Evolutionary conservation across 2,113 vertebrate species (phyloP).

Genomic region (Oriolus oriolus): DNA sequence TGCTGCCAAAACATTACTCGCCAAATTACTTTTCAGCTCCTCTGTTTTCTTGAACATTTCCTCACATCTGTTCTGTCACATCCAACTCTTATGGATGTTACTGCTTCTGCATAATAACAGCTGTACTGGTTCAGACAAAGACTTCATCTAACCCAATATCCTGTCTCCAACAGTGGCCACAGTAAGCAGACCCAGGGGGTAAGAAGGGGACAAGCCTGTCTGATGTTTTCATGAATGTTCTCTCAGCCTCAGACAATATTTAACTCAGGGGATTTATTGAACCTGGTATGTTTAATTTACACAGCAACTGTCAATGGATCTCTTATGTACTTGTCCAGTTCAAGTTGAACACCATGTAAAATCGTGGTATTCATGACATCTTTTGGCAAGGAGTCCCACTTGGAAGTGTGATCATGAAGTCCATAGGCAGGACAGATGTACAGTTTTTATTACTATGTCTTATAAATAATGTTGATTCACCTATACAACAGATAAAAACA

Average conservation of each 20-base stretch:
- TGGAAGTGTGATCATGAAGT: neutral
- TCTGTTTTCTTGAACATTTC: conserved; percentile 36
- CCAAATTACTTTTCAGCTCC: conserved; percentile 27
- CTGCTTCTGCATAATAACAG: conserved; percentile 4
- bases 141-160: neutral
- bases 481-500: neutral
- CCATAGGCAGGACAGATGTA: neutral
- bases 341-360: neutral
- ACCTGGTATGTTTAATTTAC: neutral
- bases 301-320: neutral
- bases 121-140: conserved; percentile 7
- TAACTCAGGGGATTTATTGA: neutral
- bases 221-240: neutral
- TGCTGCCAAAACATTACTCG: conserved; percentile 22
- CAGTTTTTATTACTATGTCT: neutral
- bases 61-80: conserved; percentile 35
- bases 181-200: neutral
- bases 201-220: neutral
- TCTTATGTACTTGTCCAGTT: neutral
- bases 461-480: neutral
- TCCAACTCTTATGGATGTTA: neutral
- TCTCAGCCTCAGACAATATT: neutral
- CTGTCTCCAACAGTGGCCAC: conserved; percentile 3
- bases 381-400: neutral
- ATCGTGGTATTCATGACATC: neutral